Base-by-base conservation (phyloP, 2,888 invertebrate species). In the Athalia rosae region DNA sequence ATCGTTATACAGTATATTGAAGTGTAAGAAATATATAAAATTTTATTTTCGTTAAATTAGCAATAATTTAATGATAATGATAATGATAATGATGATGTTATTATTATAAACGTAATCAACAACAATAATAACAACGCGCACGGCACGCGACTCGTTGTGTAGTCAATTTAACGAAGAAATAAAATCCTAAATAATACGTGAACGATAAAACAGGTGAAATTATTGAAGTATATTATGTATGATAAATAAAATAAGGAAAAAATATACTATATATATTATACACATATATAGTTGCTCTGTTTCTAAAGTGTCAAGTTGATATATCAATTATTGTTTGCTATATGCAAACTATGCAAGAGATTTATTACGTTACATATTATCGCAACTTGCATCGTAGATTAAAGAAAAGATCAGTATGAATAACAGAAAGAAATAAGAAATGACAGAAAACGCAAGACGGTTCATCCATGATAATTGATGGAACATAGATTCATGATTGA, bases 121-220 rank as follows among this genome's bases (percentile, higher is more conserved):
- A 67, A 53, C 28, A 59, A 59, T 7, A 13, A 59, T 11, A 59
- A n/a, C 11, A n/a, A 59, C 59, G 53, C 56, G 67, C 53, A 69
- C 28, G 50, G 67, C 7, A 69, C 53, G 67, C 67, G 43, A 69
- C 41, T 53, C n/a, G 67, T 69, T 69, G 41, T 69, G 69, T 69
- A 69, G 67, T 69, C 67, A 69, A 69, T 69, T 69, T 41, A n/a
- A 6, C 4, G n/a, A 53, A 1, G 53, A 6, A 53, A 53, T 69
- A 69, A 43, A 15, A 69, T 69, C 67, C 67, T 69, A 69, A 69
- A 13, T 69, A 56, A 69, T 69, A 53, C 67, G 13, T 56, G 56
- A 69, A 69, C 41, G 67, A 69, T 69, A 69, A 69, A 53, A 69
- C 67, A 69, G 67, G 53, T 69, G 53, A 69, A 69, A 69, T 69